Base-by-base conservation (phyloP, 2,888 invertebrate genomes). In the Eupithecia subfuscata region DNA sequence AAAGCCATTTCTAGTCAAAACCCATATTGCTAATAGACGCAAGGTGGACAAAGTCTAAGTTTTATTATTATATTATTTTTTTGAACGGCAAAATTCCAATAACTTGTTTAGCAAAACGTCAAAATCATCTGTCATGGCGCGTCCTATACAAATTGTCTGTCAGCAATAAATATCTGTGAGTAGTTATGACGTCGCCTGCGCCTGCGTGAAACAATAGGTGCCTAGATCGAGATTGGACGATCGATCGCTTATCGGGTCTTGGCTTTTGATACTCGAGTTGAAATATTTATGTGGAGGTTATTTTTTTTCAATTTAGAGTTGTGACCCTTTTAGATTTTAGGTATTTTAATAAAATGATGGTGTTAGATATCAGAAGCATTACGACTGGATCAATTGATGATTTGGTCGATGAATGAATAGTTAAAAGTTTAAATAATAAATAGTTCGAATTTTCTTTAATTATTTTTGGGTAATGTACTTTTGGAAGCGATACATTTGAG, bases 151-250 rank as follows among this genome's bases (percentile, higher is more conserved):
- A 75, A 75, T 75, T 69, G 69, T 64, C 60, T 69, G 75, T 75
- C 75, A 75, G 69, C 40, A 69, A 69, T 71, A 75, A 75, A 71
- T 69, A 71, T 75, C 64, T 71, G 25, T 60, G 60, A 12, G 68
- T 37, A 75, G 77, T 73, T 79, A 77, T 81, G 79, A 81, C 73
- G 73, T 78, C 65, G 64, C 77, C 65, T 56, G 69, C 65, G 67
- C 40, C 65, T 43, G 69, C 68, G 48, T 81, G 82, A 86, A 84
- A 86, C 86, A 86, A 86, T 86, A 82, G 82, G 77, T 77, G 80
- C 73, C 68, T 68, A 43, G 73, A 79, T 76, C 60, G 76, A 83
- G 83, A 83, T 84, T 83, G 25, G 60, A 25, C 60, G 60, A 83
- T 81, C 34, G 69, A 83, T 81, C 72, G 60, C 75, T 81, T 83